Base-by-base conservation (phyloP, 1,140 invertebrate genomes). In the Vanessa tameamea region DNA sequence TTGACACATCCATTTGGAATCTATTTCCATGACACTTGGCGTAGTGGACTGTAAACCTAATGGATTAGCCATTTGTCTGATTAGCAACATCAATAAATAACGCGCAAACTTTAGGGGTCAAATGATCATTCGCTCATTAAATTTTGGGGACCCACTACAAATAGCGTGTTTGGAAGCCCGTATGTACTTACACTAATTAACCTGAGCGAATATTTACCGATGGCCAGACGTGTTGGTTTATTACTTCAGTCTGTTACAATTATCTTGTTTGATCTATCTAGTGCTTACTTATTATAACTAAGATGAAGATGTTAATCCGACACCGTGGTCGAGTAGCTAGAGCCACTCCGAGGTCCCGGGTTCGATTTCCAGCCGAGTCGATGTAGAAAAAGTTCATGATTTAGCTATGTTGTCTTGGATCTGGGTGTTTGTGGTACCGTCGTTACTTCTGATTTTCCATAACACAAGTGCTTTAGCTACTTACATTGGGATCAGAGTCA, bases 61-160 rank as follows among this genome's bases (percentile, higher is more conserved):
- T 92, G 88, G 88, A 90, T 92, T 90, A 90, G 77, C 87, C 87
- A 89, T 91, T 91, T 89, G 87, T 89, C 83, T 90, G 89, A 91
- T 91, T 91, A 90, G 84, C 82, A 83, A 79, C 82, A 87, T 92
- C 90, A 89, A 92, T 92, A 92, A 90, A 90, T 92, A 90, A 91
- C 80, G 77, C 85, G 59, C 26, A 64, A 72, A 79, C 80, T 77
- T 78, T 79, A 78, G 77, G 81, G 84, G 85, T 85, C 86, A 85
- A 79, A 82, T 81, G 84, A 90, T 88, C 80, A 88, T 84, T 89
- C 82, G 82, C 86, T 87, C 85, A 89, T 89, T 91, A 90, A 91
- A 91, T 85, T 89, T 87, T 85, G 78, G 84, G 83, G 81, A 78
- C 59, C 75, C 71, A 76, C 72, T 72, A 77, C 80, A 78, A 82